Conservation (phyloP, 2,113 vertebrate genomes). For the Alexandromys fortis region DNA sequence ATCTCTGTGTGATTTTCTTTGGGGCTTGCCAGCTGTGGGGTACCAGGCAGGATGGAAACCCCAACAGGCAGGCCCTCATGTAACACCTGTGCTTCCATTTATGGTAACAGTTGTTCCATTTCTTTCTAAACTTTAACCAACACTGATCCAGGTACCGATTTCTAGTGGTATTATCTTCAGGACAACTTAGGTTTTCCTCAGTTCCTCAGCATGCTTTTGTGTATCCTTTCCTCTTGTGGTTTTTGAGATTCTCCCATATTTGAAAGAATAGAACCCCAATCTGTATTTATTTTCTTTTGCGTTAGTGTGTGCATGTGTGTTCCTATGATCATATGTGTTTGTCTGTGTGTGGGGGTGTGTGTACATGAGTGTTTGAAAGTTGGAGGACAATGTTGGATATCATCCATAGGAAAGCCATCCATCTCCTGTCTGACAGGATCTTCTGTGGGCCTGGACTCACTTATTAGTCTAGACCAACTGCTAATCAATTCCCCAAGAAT, state of each 20-base stretch:
- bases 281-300: neutral
- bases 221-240: neutral
- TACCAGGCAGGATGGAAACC: too few relatives aligned
- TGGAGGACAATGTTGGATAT: neutral
- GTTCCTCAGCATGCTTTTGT: neutral
- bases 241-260: neutral
- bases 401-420: neutral
- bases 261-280: neutral
- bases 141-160: neutral
- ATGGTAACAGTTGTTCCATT: neutral
- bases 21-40: too few relatives aligned
- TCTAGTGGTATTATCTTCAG: neutral
- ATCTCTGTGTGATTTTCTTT: too few relatives aligned
- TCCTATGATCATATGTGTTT: neutral
- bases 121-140: neutral
- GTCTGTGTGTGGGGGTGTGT: neutral
- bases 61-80: too few relatives aligned
- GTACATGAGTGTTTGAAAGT: neutral
- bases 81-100: neutral
- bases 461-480: neutral
- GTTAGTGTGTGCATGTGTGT: too few relatives aligned
- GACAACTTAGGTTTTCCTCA: neutral
- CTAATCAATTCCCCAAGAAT: neutral
- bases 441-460: neutral
- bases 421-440: neutral